A percentile compares a stretch with the other conserved stretches of the same genome.
Evolutionary conservation across 1,140 invertebrate species (phyloP).

Genomic region (Colletes latitarsis): DNA sequence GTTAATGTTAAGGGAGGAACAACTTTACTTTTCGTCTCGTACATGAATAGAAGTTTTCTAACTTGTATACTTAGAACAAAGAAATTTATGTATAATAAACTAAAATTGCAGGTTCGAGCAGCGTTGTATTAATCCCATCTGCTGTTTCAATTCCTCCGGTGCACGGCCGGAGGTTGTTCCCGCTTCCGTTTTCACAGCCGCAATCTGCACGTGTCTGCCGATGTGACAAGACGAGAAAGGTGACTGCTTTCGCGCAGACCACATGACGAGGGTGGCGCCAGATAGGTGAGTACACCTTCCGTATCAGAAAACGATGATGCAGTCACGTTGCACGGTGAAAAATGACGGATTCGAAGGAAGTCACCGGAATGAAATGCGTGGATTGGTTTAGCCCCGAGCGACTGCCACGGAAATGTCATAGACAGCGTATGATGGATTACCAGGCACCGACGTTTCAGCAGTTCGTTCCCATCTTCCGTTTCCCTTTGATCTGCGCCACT

Average conservation of each 20-base stretch:
- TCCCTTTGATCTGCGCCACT: constrained; percentile 45
- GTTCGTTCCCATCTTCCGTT: constrained; percentile 57
- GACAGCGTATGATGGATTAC: constrained; percentile 80
- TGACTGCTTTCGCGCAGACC: constrained; percentile 43
- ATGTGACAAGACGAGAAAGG: constrained; percentile 6
- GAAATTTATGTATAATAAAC: neutral
- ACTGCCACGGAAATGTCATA: constrained; percentile 71
- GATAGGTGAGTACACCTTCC: constrained; percentile 36
- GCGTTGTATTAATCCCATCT: neutral
- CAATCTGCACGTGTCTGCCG: constrained; percentile 1
- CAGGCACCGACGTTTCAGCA: constrained; percentile 51
- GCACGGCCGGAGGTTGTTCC: neutral
- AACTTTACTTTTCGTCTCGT: too few relatives aligned
- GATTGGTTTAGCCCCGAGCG: constrained; percentile 78
- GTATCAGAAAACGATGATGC: constrained; percentile 77
- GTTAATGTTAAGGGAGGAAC: too few relatives aligned
- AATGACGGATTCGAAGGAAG: constrained; percentile 77
- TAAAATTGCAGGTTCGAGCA: too few relatives aligned
- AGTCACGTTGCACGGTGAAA: constrained; percentile 74
- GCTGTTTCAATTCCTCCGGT: too few relatives aligned
- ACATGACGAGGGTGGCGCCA: constrained; percentile 36
- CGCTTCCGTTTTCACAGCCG: neutral
- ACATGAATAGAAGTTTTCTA: too few relatives aligned
- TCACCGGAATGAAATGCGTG: constrained; percentile 79
- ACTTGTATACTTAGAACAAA: too few relatives aligned